Base-by-base conservation (phyloP, 2,113 vertebrate genomes). In the Thamnaconus septentrionalis region DNA sequence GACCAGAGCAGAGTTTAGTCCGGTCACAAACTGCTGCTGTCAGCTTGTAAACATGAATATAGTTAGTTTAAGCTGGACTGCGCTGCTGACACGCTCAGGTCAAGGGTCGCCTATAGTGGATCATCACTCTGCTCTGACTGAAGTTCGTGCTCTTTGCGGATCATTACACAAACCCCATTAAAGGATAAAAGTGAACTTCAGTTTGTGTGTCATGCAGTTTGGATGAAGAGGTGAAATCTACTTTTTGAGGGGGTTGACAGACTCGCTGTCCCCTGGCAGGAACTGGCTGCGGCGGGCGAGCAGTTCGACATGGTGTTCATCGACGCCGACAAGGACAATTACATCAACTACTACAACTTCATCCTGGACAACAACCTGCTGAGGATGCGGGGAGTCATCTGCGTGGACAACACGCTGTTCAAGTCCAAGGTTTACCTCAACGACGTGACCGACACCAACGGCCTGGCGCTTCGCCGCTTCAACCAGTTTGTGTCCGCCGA, bases 281-380 rank as follows among this genome's bases (percentile, higher is more conserved):
- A 91, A 54, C 77, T 94, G 10, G 90, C 87, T 49, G 82, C 87
- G 59, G 77, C 85, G 44, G 92, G 92, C 0, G 90, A 91, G 58
- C 89, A 92, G 86, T 94, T 94, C 86, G 91, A 94, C 91, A 86
- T 93, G 78, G 80, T 93, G 76, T 93, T 94, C 89, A 93, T 94
- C 57, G 93, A 94, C 67, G 93, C 91, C 69, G 91, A 93, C 85
- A 93, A 94, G 87, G 85, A 62, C 47, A 92, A 91, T 39, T 92
- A 92, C 86, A 90, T 92, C 83, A 91, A 88, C 81, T 91, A 93
- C 85, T 94, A 93, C 90, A 91, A 89, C 73, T 92, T 92, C 66
- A 91, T 94, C 80, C 87, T 92, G 87, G 92, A 93, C 73, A 90
- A 88, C 86, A 89, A 90, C 81, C 86, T 94, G 77, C 89, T 94